Percentiles rank a stretch among this genome's conserved stretches.
Evolutionary conservation across 2,888 invertebrate species (phyloP).

Genomic region (Megalurothrips usitatus): DNA sequence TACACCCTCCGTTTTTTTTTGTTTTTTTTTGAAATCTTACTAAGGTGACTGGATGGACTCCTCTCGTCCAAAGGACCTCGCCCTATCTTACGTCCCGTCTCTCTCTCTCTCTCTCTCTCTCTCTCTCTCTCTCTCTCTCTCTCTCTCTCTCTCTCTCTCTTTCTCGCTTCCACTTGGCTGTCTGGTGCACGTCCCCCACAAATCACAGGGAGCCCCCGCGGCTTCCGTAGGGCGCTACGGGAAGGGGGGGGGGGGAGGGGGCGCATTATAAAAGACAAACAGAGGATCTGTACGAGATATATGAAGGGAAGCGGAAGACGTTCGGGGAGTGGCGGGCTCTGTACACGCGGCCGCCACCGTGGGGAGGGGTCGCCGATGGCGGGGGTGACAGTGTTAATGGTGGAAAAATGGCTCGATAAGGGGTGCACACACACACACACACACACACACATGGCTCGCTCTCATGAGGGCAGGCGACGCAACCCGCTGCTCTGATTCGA

Average conservation of each 20-base stretch:
- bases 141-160: background rate
- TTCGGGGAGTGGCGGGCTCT: background rate
- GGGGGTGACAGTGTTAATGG: conserved; percentile 14
- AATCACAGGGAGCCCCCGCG: background rate
- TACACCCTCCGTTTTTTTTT: no score
- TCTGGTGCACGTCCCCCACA: conserved; percentile 6
- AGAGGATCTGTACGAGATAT: conserved; percentile 21
- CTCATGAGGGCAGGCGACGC: no score
- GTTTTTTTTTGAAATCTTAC: no score
- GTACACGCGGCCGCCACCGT: background rate
- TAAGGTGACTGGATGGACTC: no score
- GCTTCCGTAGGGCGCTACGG: background rate
- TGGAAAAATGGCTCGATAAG: background rate
- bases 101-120: background rate
- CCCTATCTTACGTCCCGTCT: background rate
- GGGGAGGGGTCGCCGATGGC: background rate
- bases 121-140: background rate
- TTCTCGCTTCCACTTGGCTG: background rate
- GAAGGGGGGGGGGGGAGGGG: background rate
- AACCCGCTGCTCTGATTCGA: no score
- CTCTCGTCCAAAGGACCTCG: no score
- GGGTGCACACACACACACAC: no score
- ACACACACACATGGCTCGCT: no score
- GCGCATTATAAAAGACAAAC: conserved; percentile 23
- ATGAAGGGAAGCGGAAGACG: conserved; percentile 2